A percentile compares a stretch with the other conserved stretches of the same genome.
These are phyloP conservation scores for Aplysia californica DNA, from an alignment of 1,140 invertebrate genomes.

Conservation along the genomic window DNA sequence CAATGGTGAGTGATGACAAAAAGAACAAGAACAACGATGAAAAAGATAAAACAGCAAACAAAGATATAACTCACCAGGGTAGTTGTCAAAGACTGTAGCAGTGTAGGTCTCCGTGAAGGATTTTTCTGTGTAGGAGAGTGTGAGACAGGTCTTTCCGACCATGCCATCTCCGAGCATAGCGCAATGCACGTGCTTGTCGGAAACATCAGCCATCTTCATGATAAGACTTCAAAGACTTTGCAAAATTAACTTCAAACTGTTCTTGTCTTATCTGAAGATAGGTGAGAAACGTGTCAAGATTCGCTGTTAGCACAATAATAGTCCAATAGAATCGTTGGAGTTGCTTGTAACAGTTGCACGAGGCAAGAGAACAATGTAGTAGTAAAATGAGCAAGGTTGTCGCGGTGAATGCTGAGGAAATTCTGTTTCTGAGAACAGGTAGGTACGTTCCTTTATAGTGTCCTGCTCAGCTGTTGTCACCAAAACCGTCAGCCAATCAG, in stretches of 20 bases:
- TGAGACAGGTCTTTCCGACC: conserved; percentile 60
- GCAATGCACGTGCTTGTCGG: conserved; percentile 42
- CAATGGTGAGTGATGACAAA: too few relatives aligned
- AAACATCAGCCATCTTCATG: conserved; percentile 23
- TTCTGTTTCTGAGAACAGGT: not conserved
- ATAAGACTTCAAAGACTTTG: not conserved
- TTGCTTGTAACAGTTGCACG: not conserved
- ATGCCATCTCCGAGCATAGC: conserved; percentile 61
- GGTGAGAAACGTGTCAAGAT: not conserved
- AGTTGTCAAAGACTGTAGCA: conserved; percentile 65
- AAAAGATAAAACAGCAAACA: not conserved
- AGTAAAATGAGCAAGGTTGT: not conserved
- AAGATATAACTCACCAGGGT: conserved; percentile 46
- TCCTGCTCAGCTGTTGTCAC: not conserved
- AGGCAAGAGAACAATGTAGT: not conserved
- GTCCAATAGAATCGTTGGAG: not conserved
- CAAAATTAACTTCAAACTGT: not conserved
- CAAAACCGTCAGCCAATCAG: not conserved
- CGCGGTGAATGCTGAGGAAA: too few relatives aligned
- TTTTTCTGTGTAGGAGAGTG: conserved; percentile 49
- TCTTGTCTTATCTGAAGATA: not conserved
- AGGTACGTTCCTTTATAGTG: not conserved
- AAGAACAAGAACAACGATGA: conserved; percentile 5
- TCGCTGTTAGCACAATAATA: not conserved
- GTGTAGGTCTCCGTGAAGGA: conserved; percentile 51